Percentiles rank a stretch among this genome's conserved stretches.
Conservation (phyloP, 2,888 invertebrate genomes). For the Polymixis flavicincta region DNA sequence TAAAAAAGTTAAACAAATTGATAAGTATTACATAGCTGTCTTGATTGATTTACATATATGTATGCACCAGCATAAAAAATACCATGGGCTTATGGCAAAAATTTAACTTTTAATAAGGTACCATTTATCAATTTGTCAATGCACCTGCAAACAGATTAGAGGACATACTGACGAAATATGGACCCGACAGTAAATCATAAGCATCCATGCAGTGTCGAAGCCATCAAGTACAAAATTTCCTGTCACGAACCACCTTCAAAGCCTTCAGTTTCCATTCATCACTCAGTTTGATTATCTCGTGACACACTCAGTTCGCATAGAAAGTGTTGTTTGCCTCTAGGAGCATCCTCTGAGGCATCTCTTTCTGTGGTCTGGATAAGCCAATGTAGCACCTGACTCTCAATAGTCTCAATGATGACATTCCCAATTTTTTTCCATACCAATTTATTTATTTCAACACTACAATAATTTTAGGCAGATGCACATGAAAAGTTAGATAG, state of each 20-base stretch:
- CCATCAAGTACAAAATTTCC: background rate
- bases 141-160: constrained; percentile 4
- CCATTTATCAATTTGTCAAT: constrained; percentile 2
- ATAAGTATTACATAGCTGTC: background rate
- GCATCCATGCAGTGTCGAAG: background rate
- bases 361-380: no score
- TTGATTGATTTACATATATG: background rate
- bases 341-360: background rate
- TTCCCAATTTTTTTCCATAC: background rate
- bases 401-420: background rate
- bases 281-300: background rate
- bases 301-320: background rate
- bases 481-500: background rate
- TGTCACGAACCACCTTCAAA: background rate
- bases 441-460: background rate
- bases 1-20: background rate
- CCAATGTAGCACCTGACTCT: no score
- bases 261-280: background rate
- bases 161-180: background rate
- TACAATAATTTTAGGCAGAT: background rate
- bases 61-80: background rate
- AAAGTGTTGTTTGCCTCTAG: background rate
- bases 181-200: background rate
- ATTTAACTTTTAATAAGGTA: background rate
- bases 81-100: background rate